Percentiles rank a stretch among this genome's conserved stretches.
Evolutionary conservation across 2,888 invertebrate species (phyloP).

Genomic region (Muschampia plurimacula): DNA sequence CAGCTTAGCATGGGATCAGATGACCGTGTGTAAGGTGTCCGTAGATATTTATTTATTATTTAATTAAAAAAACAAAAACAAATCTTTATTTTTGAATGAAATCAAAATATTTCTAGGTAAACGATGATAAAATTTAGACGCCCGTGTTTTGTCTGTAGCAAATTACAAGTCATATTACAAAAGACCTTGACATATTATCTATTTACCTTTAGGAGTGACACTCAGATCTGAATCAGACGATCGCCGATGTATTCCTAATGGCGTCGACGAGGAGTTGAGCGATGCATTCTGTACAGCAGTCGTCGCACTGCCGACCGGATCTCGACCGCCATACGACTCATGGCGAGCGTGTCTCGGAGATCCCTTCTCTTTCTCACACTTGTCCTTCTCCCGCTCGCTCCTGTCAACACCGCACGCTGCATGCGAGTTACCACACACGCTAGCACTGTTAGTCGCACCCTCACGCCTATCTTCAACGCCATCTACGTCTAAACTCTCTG

Average conservation of each 20-base stretch:
- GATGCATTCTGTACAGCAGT: constrained; percentile 64
- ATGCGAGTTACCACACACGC: constrained; percentile 85
- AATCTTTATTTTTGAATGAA: too few relatives aligned
- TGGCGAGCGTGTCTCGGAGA: constrained; percentile 83
- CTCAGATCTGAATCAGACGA: constrained; percentile 98
- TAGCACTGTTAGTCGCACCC: constrained; percentile 72
- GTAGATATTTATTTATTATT: too few relatives aligned
- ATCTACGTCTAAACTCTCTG: constrained; percentile 68
- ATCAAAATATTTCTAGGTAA: too few relatives aligned
- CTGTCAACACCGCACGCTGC: constrained; percentile 82
- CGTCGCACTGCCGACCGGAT: constrained; percentile 64
- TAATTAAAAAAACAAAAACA: too few relatives aligned
- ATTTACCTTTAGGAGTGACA: constrained; percentile 95
- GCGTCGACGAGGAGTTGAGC: constrained; percentile 78
- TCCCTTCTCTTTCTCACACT: constrained; percentile 57
- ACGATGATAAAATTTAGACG: too few relatives aligned
- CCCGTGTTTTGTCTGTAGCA: too few relatives aligned
- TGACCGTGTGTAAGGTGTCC: too few relatives aligned
- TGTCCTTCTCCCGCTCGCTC: constrained; percentile 69
- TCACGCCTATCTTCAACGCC: constrained; percentile 49
- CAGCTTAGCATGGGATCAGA: too few relatives aligned
- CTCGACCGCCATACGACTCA: constrained; percentile 83
- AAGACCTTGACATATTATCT: background rate
- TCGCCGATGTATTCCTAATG: constrained; percentile 88
- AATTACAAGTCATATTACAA: too few relatives aligned